These are phyloP conservation scores for Zaprionus africanus DNA, from an alignment of 1,140 invertebrate species.

Conservation along the genomic window DNA sequence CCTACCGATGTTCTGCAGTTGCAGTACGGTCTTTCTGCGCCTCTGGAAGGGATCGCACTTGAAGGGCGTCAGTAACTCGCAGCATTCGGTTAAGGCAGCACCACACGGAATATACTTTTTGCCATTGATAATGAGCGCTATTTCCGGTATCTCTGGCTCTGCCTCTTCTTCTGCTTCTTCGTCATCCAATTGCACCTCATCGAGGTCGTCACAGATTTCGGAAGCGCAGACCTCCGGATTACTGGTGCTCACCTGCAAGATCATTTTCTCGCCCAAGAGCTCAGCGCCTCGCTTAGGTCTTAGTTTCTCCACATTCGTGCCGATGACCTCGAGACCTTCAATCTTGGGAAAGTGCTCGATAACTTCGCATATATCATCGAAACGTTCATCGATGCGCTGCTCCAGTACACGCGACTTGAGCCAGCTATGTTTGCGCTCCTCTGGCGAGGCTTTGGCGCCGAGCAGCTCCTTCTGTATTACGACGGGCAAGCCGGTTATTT, in stretches of 20 bases:
- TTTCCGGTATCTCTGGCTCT: conserved; percentile 7
- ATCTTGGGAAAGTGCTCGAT: conserved; percentile 73
- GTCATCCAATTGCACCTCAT: neutral
- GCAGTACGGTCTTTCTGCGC: conserved; percentile 38
- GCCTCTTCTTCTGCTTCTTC: neutral
- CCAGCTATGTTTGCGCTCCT: conserved; percentile 44
- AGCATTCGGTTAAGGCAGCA: conserved; percentile 31
- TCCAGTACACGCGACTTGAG: conserved; percentile 58
- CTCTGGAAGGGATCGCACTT: conserved; percentile 56
- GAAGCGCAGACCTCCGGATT: neutral
- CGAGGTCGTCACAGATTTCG: conserved; percentile 13
- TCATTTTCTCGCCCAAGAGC: conserved; percentile 24
- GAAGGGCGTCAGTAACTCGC: conserved; percentile 49
- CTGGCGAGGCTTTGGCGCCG: conserved; percentile 30
- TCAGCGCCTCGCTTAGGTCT: neutral
- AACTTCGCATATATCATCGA: conserved; percentile 53
- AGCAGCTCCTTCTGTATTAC: conserved; percentile 54
- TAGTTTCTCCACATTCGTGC: conserved; percentile 21
- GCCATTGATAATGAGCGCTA: conserved; percentile 52
- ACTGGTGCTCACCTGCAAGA: conserved; percentile 39
- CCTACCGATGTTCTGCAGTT: conserved; percentile 63
- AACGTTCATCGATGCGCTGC: conserved; percentile 43
- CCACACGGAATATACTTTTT: conserved; percentile 38
- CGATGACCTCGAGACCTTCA: conserved; percentile 52
- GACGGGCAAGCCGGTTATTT: conserved; percentile 64